Percentiles rank a stretch among this genome's conserved stretches.
These are phyloP conservation scores for Scomber japonicus DNA, from an alignment of 2,113 vertebrate species.

Conservation along the genomic window DNA sequence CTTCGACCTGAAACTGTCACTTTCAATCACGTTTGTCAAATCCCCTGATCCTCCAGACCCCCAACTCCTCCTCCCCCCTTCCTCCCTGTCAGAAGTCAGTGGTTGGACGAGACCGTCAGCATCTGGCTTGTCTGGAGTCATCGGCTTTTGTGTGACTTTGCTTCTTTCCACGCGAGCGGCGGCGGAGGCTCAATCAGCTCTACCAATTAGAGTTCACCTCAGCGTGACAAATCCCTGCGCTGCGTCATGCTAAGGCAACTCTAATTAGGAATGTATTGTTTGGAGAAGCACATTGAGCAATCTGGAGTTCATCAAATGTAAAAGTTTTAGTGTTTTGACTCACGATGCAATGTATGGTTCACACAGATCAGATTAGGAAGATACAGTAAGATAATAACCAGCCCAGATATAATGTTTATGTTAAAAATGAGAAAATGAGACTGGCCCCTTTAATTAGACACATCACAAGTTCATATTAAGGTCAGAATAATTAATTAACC, in stretches of 20 bases:
- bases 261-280: conserved; percentile 56
- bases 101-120: background rate
- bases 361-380: background rate
- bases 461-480: background rate
- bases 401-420: background rate
- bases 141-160: conserved; percentile 34
- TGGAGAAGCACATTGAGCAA: background rate
- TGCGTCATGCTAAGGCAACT: conserved; percentile 38
- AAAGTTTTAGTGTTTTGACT: conserved; percentile 13
- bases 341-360: background rate
- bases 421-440: too few species aligned
- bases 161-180: conserved; percentile 15
- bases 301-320: conserved; percentile 9
- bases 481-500: conserved; percentile 7
- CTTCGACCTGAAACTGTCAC: conserved; percentile 46
- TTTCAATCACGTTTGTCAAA: conserved; percentile 43
- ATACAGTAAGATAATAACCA: background rate
- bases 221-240: conserved; percentile 53
- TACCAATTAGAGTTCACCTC: conserved; percentile 62
- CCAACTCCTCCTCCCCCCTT: background rate
- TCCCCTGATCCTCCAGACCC: conserved; percentile 20
- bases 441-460: background rate
- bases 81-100: conserved; percentile 7
- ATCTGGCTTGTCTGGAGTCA: conserved; percentile 18
- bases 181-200: conserved; percentile 39